Base-by-base conservation (phyloP, 1,140 invertebrate genomes). In the Drosophila repletoides region DNA sequence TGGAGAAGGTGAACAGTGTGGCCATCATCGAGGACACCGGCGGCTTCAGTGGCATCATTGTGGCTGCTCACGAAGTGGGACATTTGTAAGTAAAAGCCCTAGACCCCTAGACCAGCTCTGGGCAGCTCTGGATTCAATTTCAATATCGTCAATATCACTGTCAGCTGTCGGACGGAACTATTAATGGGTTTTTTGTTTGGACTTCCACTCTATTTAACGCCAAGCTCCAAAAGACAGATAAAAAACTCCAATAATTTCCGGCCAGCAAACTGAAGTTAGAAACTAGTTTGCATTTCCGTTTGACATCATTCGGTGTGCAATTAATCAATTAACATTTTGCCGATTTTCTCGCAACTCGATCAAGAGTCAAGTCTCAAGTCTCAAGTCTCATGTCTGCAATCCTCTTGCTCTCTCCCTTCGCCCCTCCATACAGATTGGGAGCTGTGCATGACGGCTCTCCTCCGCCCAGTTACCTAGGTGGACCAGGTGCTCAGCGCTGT, bases 11-110 rank as follows among this genome's bases (percentile, higher is more conserved):
- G 52, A 98, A 98, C 92, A 97, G 96, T 60, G 97, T 98, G 55
- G 97, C 97, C 75, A 98, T 98, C 79, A 98, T 98, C 86, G 97
- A 98, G 91, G 97, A 98, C 90, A 98, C 97, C 14, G 97, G 97
- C 64, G 97, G 97, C 58, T 98, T 98, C 91, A 97, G 96, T 81
- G 97, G 97, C 38, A 98, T 98, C 84, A 98, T 98, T 89, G 97
- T 98, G 3, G 97, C 97, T 49, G 97, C 97, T 58, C 97, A 98
- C 90, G 97, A 98, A 96, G 96, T 98, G 72, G 97, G 97, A 70
- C 97, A 98, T 93, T 93, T 98, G 97, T 98, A 94, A 97, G 96
- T 95, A 33, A 17, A 26, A n/a, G n/a, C n/a, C n/a, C n/a, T n/a
- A n/a, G n/a, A n/a, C n/a, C n/a, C n/a, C n/a, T n/a, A n/a, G n/a